These are phyloP conservation scores for Melipona quadrifasciata DNA, from an alignment of 1,140 invertebrate genomes.

Conservation along the genomic window DNA sequence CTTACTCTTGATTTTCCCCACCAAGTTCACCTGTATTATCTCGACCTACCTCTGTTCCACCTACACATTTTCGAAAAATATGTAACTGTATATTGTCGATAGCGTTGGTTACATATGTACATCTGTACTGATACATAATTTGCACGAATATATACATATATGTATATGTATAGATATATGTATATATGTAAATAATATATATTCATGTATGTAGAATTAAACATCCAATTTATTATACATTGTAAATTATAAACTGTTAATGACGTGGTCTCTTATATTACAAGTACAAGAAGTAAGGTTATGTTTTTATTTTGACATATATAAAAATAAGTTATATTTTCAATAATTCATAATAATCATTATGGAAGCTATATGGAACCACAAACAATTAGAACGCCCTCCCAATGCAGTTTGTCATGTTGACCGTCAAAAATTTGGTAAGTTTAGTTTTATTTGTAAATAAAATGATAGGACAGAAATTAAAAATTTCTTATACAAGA, in stretches of 20 bases:
- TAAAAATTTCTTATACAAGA: background rate
- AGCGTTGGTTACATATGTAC: background rate
- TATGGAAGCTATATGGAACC: conserved; percentile 75
- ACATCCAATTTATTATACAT: too few relatives aligned
- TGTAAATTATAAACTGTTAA: background rate
- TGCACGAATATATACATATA: background rate
- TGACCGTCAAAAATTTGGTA: conserved; percentile 65
- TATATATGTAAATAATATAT: background rate
- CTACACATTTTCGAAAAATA: conserved; percentile 6
- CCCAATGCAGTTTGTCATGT: conserved; percentile 67
- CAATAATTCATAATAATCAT: conserved; percentile 20
- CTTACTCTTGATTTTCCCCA: conserved; percentile 26
- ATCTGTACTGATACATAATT: background rate
- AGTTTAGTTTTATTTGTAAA: background rate
- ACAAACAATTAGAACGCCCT: conserved; percentile 69
- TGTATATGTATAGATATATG: background rate
- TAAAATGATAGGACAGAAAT: too few relatives aligned
- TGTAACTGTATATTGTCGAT: conserved; percentile 23
- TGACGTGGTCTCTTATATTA: background rate
- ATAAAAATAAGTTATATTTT: background rate
- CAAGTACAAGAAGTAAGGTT: conserved; percentile 6
- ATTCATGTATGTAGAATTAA: background rate
- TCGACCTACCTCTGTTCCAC: conserved; percentile 4
- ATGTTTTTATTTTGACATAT: background rate
- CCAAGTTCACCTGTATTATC: conserved; percentile 32